A percentile compares a stretch with the other conserved stretches of the same genome.
Evolutionary conservation across 2,888 invertebrate genomes (phyloP).

Genomic region (Entomobrya multifasciata): DNA sequence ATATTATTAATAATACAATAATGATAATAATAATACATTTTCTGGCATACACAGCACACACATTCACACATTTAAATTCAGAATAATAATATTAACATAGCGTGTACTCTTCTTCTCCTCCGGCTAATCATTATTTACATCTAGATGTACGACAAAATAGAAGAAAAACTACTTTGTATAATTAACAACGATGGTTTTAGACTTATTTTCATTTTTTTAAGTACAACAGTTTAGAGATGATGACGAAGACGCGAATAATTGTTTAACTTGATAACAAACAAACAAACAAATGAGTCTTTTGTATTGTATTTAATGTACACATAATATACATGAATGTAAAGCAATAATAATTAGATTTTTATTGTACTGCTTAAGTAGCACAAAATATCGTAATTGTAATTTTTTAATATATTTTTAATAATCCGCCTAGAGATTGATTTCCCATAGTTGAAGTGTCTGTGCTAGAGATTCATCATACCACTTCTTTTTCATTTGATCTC

Average conservation of each 20-base stretch:
- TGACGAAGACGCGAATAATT: neutral
- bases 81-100: slow-evolving; percentile 23
- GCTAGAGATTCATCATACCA: slow-evolving; percentile 95
- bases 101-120: neutral
- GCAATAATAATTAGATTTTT: too few species aligned
- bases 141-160: slow-evolving; percentile 23
- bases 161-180: slow-evolving; percentile 2
- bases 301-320: too few species aligned
- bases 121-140: neutral
- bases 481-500: slow-evolving; percentile 87
- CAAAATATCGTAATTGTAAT: neutral
- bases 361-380: too few species aligned
- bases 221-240: neutral
- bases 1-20: slow-evolving; percentile 1
- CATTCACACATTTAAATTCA: slow-evolving; percentile 1
- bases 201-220: slow-evolving; percentile 1
- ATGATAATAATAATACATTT: slow-evolving; percentile 54
- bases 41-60: slow-evolving; percentile 14
- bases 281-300: neutral
- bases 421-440: slow-evolving; percentile 89
- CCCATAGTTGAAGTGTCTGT: slow-evolving; percentile 94
- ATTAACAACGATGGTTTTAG: slow-evolving; percentile 38
- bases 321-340: too few species aligned
- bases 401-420: slow-evolving; percentile 1
- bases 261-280: neutral